A percentile compares a stretch with the other conserved stretches of the same genome.
Conservation (phyloP, 2,888 invertebrate species). For the Mythimna loreyi region DNA sequence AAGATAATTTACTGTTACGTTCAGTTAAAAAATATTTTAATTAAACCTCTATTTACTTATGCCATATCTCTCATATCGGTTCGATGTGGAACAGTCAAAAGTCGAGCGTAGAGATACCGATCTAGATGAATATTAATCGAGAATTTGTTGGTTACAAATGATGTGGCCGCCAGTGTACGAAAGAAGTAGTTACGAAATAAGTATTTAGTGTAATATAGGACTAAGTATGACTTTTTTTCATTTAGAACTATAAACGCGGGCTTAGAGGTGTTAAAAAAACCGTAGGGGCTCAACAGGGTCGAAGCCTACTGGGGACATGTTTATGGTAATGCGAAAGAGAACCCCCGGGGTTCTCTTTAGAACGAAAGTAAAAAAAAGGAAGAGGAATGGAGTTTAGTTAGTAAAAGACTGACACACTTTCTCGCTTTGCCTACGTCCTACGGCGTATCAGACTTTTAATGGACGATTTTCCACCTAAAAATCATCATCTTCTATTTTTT, state of each 20-base stretch:
- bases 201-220: constrained; percentile 37
- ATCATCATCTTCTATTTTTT: background rate
- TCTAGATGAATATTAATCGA: constrained; percentile 71
- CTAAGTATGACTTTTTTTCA: constrained; percentile 17
- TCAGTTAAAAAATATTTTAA: constrained; percentile 63
- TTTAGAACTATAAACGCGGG: background rate
- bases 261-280: no score
- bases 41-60: constrained; percentile 64
- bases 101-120: constrained; percentile 64
- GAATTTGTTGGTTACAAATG: constrained; percentile 64
- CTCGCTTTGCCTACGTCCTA: no score
- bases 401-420: no score
- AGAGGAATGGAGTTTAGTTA: no score
- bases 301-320: no score
- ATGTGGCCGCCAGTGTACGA: constrained; percentile 63
- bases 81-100: constrained; percentile 66
- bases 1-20: constrained; percentile 60
- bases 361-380: no score
- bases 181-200: constrained; percentile 49
- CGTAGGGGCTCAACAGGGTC: no score
- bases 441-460: no score
- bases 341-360: no score
- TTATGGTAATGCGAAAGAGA: no score
- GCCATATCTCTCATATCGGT: constrained; percentile 60
- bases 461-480: no score